Evolutionary conservation across 2,797 vertebrate genomes (phyloP), one percentile per base, ranked within the genome.

Genomic region (Siniperca obscura): DNA sequence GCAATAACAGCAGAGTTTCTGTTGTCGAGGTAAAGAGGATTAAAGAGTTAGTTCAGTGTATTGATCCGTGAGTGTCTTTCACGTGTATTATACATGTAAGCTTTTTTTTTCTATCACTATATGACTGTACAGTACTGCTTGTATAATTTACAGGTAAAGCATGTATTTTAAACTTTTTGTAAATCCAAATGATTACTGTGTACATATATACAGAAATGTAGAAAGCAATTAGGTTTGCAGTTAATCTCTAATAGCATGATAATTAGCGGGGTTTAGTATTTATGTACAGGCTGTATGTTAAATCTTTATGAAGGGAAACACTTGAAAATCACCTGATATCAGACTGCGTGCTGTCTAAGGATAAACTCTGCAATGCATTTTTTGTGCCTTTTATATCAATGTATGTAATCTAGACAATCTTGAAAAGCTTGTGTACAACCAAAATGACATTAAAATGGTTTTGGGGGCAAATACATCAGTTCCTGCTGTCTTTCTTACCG

Each of bases 381-480:
- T 95, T 95, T 97, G 98, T 98, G 98, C 98, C 97, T 99, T 99
- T 97, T 98, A 95, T 96, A 97, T 97, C 95, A 96, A 96, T 97
- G 95, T 98, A 96, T 97, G 96, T 97, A 96, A 96, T 96, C 96
- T 96, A 97, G 97, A 99, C 97, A 98, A 98, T 98, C 97, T 96
- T 96, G 92, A 96, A 95, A 88, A 93, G 96, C 97, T 97, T 97
- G 96, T 98, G 96, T 97, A 96, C 94, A 96, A 97, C 96, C 95
- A 96, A 96, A 97, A 97, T 91, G 87, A 96, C 95, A 98, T 97
- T 98, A 98, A 98, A 98, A 97, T 95, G 95, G 91, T 96, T 96
- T 95, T 95, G 95, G 94, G 92, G 93, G 92, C 83, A 94, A 94
- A 91, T 80, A 48, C 14, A 74, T 56, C 13, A 42, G 8, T 81